phyloP scores from a whole-genome alignment of 2,797 vertebrate species.

The Poeciliopsis infans region DNA sequence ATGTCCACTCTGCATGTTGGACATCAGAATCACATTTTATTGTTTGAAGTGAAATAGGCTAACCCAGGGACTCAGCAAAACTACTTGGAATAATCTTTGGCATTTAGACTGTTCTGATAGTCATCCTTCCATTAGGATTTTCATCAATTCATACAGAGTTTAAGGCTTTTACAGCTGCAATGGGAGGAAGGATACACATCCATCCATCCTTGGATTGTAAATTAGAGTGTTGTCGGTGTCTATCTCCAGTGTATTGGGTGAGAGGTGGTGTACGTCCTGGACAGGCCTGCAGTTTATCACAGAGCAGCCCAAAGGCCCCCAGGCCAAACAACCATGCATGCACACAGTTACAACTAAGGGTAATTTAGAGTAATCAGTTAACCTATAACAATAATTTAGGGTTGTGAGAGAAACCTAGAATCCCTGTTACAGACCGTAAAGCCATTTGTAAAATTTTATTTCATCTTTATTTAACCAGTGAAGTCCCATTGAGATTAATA shows the following conservation, averaged over 20 bases:
- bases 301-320: no score
- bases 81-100: constrained; percentile 3
- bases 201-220: not conserved
- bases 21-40: not conserved
- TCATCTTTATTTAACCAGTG: no score
- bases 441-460: no score
- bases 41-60: not conserved
- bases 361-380: not conserved
- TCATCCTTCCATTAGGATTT: not conserved
- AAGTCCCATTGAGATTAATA: no score
- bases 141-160: not conserved
- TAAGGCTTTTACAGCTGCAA: not conserved
- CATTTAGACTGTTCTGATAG: not conserved
- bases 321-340: no score
- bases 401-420: not conserved
- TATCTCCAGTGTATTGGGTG: not conserved
- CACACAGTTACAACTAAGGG: not conserved
- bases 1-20: not conserved
- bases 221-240: not conserved
- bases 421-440: no score
- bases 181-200: not conserved
- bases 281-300: no score
- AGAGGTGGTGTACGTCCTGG: not conserved
- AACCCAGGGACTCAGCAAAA: not conserved
- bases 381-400: not conserved